Conservation (phyloP, 2,797 vertebrate species). For the Pseudochirops cupreus region DNA sequence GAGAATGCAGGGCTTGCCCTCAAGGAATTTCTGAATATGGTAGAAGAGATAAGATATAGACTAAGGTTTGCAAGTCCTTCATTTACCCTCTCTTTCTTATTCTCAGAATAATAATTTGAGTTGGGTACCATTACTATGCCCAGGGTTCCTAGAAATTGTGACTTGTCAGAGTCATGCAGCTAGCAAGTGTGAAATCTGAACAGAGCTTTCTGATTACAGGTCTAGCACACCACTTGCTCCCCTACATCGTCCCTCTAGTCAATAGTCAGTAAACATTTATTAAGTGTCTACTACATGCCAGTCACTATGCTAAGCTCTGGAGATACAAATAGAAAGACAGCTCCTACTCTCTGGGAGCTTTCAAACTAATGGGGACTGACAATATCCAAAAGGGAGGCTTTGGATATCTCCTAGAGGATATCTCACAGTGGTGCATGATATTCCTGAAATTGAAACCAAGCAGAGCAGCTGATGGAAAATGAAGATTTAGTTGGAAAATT, state of each 20-base stretch:
- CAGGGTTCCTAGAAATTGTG: background rate
- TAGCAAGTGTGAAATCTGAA: background rate
- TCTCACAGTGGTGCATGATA: background rate
- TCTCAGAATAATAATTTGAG: background rate
- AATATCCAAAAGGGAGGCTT: background rate
- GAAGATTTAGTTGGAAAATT: background rate
- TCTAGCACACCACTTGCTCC: background rate
- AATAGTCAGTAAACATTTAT: background rate
- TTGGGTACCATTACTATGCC: background rate
- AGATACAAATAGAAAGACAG: background rate
- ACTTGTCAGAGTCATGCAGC: background rate
- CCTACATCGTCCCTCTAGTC: background rate
- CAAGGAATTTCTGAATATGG: background rate
- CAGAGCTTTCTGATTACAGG: background rate
- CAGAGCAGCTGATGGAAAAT: background rate
- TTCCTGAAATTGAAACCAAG: background rate
- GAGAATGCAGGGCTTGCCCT: background rate
- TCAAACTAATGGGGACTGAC: background rate
- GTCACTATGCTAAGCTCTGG: background rate
- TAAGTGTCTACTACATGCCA: background rate
- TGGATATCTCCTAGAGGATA: background rate
- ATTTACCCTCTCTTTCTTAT: background rate
- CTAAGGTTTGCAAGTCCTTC: background rate
- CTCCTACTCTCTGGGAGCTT: background rate
- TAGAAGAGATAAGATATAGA: background rate